phyloP scores from a whole-genome alignment of 2,888 invertebrate species.

The Celastrina argiolus region DNA sequence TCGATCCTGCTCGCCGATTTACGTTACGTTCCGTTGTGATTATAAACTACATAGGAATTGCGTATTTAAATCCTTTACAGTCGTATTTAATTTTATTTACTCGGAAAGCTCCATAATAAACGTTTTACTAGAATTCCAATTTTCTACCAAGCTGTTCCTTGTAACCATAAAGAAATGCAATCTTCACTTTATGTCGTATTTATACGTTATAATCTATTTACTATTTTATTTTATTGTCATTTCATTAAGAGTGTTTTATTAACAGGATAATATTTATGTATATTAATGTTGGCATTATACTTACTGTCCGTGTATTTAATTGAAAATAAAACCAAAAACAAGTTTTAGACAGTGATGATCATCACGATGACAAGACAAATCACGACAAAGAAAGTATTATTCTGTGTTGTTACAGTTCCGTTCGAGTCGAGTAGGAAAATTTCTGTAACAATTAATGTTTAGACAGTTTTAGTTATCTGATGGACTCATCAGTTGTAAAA shows the following conservation, averaged over 20 bases:
- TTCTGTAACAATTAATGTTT: constrained; percentile 25
- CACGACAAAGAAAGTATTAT: constrained; percentile 19
- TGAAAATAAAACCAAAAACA: no score
- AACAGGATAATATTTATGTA: no score
- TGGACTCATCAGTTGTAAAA: constrained; percentile 24
- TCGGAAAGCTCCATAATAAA: neutral
- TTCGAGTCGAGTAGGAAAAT: constrained; percentile 21
- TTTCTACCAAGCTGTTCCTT: neutral
- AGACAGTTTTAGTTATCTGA: constrained; percentile 24
- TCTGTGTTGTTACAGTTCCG: neutral
- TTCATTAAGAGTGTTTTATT: neutral
- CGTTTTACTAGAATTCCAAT: neutral
- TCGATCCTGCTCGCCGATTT: constrained; percentile 44
- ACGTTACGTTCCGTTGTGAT: constrained; percentile 33
- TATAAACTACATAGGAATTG: constrained; percentile 32
- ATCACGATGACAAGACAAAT: constrained; percentile 1
- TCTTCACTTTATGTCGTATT: neutral
- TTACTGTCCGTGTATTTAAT: no score
- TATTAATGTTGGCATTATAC: no score
- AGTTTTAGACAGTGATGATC: neutral
- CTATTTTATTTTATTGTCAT: neutral
- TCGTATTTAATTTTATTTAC: neutral
- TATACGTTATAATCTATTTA: neutral
- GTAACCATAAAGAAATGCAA: neutral
- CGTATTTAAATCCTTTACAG: constrained; percentile 10